A percentile compares a stretch with the other conserved stretches of the same genome.
Conservation (phyloP, 2,888 invertebrate species). For the Polydrusus pterygomalis region DNA sequence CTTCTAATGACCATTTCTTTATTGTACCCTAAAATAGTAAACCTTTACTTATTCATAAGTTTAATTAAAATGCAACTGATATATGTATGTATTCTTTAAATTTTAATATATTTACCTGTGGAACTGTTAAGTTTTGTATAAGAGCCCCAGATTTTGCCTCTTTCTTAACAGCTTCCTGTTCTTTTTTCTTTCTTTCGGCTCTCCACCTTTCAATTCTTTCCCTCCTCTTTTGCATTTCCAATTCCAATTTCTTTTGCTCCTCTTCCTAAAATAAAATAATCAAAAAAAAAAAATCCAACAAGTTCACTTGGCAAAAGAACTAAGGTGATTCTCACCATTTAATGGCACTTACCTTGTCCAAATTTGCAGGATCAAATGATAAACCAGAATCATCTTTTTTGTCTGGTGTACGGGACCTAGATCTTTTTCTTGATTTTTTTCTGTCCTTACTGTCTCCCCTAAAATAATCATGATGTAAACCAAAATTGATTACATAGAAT, state of each 20-base stretch:
- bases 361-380: conserved; percentile 83
- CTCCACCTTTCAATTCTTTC: conserved; percentile 98
- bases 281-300: too few species aligned
- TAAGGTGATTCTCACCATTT: not conserved
- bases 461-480: conserved; percentile 62
- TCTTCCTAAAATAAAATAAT: conserved; percentile 79
- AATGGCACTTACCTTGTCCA: conserved; percentile 82
- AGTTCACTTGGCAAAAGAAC: too few species aligned
- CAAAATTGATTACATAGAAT: not conserved
- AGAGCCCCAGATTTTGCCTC: conserved; percentile 82
- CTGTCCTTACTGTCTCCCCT: conserved; percentile 80
- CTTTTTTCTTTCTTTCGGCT: conserved; percentile 92
- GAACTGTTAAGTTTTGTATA: conserved; percentile 66
- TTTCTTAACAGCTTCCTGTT: conserved; percentile 86
- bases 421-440: conserved; percentile 70
- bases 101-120: conserved; percentile 63
- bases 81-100: not conserved
- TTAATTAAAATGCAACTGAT: too few species aligned
- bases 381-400: conserved; percentile 75
- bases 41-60: too few species aligned
- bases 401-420: conserved; percentile 68
- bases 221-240: conserved; percentile 96
- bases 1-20: conserved; percentile 97
- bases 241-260: conserved; percentile 90
- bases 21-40: conserved; percentile 67